Conservation (phyloP, 2,113 vertebrate genomes). For the Lasiurus cinereus region DNA sequence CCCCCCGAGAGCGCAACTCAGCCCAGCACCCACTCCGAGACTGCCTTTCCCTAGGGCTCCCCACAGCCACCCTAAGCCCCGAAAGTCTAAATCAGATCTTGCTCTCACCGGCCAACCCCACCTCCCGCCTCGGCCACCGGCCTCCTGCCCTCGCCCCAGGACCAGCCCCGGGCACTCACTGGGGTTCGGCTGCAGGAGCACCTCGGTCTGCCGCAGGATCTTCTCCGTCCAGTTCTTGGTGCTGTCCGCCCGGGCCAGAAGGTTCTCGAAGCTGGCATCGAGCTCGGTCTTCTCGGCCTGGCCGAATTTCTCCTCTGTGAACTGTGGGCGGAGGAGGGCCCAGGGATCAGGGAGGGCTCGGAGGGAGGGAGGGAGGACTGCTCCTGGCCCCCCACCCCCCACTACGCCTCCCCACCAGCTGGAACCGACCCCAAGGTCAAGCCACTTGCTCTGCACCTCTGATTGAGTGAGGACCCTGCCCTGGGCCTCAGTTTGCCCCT, state of each 20-base stretch:
- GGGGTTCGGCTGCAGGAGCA: constrained; percentile 96
- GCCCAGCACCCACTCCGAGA: background rate
- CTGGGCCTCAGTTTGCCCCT: background rate
- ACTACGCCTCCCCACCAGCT: background rate
- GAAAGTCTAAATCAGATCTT: background rate
- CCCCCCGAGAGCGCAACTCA: background rate
- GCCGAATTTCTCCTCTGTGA: constrained; percentile 97
- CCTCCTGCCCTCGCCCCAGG: no score
- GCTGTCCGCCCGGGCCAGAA: constrained; percentile 94
- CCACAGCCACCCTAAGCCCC: background rate
- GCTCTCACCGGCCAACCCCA: no score
- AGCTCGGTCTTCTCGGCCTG: constrained; percentile 97
- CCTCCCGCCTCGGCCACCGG: background rate
- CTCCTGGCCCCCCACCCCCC: no score
- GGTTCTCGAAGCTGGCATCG: constrained; percentile 95
- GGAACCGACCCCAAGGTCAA: background rate
- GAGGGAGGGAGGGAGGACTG: background rate
- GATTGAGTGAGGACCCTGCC: background rate
- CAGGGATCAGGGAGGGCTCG: background rate
- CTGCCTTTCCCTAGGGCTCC: background rate
- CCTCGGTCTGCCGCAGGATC: constrained; percentile 95
- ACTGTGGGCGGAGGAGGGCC: constrained; percentile 85
- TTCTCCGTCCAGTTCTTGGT: constrained; percentile 98
- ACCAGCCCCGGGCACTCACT: constrained; percentile 87
- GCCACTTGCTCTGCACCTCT: background rate